These are phyloP conservation scores for Danionella cerebrum DNA, from an alignment of 2,113 vertebrate species.

Conservation along the genomic window DNA sequence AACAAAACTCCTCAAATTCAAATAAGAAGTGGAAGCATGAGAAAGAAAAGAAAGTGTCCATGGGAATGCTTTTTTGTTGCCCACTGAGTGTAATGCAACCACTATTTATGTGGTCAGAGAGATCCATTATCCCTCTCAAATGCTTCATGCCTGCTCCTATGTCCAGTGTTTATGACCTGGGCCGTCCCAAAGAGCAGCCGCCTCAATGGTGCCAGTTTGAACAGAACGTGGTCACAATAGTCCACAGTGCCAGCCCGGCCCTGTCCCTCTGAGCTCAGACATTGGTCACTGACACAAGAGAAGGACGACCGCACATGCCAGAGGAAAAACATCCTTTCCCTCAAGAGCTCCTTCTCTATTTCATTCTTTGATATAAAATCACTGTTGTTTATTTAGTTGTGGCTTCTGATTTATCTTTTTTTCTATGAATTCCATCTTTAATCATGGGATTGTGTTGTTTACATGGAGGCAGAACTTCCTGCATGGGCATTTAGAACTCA, in stretches of 20 bases:
- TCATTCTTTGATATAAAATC: neutral
- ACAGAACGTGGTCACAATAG: conserved; percentile 33
- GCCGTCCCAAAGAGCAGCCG: conserved; percentile 51
- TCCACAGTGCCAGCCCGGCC: conserved; percentile 28
- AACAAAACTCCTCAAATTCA: no score
- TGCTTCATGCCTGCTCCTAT: conserved; percentile 5
- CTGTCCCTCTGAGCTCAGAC: conserved; percentile 33
- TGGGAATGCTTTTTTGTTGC: conserved; percentile 21
- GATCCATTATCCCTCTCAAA: conserved; percentile 10
- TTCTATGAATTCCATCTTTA: no score
- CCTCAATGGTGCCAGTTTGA: conserved; percentile 54
- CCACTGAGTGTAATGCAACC: conserved; percentile 13
- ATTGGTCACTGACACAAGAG: conserved; percentile 11
- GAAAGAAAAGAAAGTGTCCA: neutral
- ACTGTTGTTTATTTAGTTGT: neutral
- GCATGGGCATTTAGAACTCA: conserved; percentile 12
- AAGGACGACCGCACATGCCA: conserved; percentile 22
- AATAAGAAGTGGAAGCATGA: no score
- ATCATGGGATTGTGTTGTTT: conserved; percentile 31
- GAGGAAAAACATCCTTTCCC: conserved; percentile 4
- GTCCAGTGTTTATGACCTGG: conserved; percentile 41
- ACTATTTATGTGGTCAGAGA: conserved; percentile 32
- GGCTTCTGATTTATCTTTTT: neutral
- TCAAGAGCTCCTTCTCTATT: conserved; percentile 24
- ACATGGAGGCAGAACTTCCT: conserved; percentile 18